Evolutionary conservation across 2,888 invertebrate species (phyloP), one percentile per base, ranked within the genome.

Genomic region (Colletes collaris): DNA sequence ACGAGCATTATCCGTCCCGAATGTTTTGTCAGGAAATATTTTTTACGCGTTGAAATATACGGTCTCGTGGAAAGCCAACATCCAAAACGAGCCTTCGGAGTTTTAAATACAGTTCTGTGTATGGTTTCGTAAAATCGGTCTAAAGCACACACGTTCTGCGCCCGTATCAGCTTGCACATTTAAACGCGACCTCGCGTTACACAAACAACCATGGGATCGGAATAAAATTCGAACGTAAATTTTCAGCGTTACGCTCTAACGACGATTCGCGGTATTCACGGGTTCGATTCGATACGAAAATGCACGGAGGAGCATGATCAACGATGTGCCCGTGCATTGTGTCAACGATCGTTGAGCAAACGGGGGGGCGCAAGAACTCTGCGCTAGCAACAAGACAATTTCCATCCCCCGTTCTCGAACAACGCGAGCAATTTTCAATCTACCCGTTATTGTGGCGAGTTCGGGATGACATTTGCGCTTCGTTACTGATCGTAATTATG

Each of bases 401-500:
- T 53, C 53, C 40, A 16, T 27, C 8, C 13, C 55, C n/a, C 49
- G 50, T 11, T 44, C 35, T 16, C 27, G 27, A 27, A 27, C 2
- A 27, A 46, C 49, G 37, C 53, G 37, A 66, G 50, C 52, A 76
- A 71, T 77, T 65, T 65, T 60, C 78, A 65, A 69, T 68, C 55
- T 60, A 27, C 37, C 37, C 8, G 46, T 65, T 46, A 77, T 70
- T 59, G 67, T 72, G 11, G 27, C 60, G 1, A 6, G 7, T 8
- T 27, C 11, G 40, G 35, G 19, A 44, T 53, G 70, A 58, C 67
- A 46, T 70, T 52, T 27, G 59, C 71, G 67, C 50, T 68, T 71
- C 76, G 72, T 71, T 79, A 60, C 67, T 58, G 40, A 7, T 59
- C 16, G 52, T 74, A 81, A 79, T 79, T 81, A 77, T 67, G 62